Evolutionary conservation across 2,113 vertebrate genomes (phyloP).

Genomic region (Halichoeres trimaculatus): DNA sequence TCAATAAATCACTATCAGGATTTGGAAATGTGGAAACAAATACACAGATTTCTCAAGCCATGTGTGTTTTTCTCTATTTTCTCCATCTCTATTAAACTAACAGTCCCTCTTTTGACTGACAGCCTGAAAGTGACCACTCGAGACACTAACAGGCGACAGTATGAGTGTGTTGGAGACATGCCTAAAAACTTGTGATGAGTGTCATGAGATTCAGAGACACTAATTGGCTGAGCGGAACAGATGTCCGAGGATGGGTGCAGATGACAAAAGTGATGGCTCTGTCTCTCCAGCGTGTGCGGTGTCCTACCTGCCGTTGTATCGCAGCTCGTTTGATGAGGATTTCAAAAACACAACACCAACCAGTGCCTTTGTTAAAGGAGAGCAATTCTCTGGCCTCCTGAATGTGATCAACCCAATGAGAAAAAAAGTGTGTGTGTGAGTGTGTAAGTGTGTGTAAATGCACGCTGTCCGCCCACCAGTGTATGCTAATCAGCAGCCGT

Average conservation of each 20-base stretch:
- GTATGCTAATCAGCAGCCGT: constrained; percentile 66
- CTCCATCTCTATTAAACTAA: too few relatives aligned
- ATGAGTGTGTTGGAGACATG: not conserved
- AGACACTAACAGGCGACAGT: not conserved
- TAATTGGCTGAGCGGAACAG: constrained; percentile 11
- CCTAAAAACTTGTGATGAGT: constrained; percentile 12
- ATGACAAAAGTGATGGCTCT: not conserved
- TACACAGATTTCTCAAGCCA: too few relatives aligned
- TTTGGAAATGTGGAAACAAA: too few relatives aligned
- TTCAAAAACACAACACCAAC: not conserved
- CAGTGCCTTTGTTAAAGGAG: not conserved
- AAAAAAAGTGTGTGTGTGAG: not conserved
- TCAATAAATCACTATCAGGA: too few relatives aligned
- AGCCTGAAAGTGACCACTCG: constrained; percentile 20
- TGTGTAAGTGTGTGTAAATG: not conserved
- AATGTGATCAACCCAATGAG: not conserved
- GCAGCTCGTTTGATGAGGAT: not conserved
- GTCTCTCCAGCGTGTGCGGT: not conserved
- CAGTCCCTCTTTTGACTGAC: constrained; percentile 15
- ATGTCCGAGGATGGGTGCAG: not conserved
- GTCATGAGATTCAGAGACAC: not conserved
- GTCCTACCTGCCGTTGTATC: not conserved
- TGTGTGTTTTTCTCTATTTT: too few relatives aligned
- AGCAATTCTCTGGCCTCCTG: not conserved
- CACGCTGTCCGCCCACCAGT: constrained; percentile 6